Evolutionary conservation across 2,113 vertebrate species (phyloP).

Genomic region (Salminus brasiliensis): DNA sequence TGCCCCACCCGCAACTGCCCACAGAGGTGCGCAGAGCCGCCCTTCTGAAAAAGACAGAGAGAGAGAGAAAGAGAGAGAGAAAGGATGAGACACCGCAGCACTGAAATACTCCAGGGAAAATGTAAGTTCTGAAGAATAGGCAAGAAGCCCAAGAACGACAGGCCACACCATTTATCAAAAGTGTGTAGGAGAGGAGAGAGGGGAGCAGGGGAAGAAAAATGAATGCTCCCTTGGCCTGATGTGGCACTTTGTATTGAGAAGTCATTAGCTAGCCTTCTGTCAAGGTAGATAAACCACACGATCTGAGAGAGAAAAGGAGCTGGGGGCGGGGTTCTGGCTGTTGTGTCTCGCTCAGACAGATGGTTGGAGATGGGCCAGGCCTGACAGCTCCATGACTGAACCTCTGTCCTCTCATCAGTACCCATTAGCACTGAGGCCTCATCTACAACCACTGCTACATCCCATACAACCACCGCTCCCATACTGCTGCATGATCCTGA

Average conservation of each 20-base stretch:
- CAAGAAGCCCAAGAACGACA: not conserved
- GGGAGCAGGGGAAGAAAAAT: not conserved
- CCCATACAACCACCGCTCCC: not conserved
- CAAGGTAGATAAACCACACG: slow-evolving; percentile 33
- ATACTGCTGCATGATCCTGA: too few species aligned
- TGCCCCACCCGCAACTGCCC: slow-evolving; percentile 91
- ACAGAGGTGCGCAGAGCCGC: slow-evolving; percentile 87
- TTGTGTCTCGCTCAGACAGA: not conserved
- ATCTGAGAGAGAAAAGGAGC: not conserved
- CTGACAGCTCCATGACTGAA: slow-evolving; percentile 20
- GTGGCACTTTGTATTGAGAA: slow-evolving; percentile 40
- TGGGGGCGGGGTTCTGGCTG: not conserved
- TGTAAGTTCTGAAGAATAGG: not conserved
- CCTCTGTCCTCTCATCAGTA: slow-evolving; percentile 23
- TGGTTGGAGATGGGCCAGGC: slow-evolving; percentile 10
- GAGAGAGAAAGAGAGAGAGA: slow-evolving; percentile 13
- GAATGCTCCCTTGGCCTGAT: slow-evolving; percentile 2
- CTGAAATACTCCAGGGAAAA: not conserved
- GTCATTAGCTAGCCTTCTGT: slow-evolving; percentile 40
- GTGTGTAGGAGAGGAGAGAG: not conserved
- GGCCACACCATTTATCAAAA: slow-evolving; percentile 30
- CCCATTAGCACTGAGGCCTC: slow-evolving; percentile 4
- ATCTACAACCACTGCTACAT: not conserved
- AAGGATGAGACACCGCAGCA: not conserved
- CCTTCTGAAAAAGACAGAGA: slow-evolving; percentile 75